Evolutionary conservation across 2,797 vertebrate genomes (phyloP).

Genomic region (Neopelma chrysocephalum): DNA sequence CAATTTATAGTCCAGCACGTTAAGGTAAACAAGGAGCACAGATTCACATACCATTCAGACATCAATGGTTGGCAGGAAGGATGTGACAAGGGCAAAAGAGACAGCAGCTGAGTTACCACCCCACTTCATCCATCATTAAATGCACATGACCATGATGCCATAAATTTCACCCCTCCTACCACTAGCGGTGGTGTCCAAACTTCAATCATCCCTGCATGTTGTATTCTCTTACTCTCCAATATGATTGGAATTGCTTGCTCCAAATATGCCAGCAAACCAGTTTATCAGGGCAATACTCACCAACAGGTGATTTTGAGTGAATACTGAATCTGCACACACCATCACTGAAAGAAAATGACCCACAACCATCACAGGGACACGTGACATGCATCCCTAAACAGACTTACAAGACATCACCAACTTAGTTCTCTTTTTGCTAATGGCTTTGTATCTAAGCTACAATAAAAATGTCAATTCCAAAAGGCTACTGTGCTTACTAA

Average conservation of each 20-base stretch:
- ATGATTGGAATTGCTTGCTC: not conserved
- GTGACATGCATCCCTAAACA: not conserved
- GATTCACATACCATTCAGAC: not conserved
- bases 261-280: not conserved
- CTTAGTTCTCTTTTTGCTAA: not conserved
- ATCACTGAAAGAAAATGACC: not conserved
- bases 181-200: not conserved
- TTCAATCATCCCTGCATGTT: not conserved
- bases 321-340: not conserved
- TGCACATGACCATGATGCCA: not conserved
- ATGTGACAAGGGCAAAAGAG: not conserved
- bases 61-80: not conserved
- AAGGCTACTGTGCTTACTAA: not conserved
- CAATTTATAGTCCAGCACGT: not conserved
- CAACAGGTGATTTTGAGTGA: not conserved
- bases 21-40: not conserved
- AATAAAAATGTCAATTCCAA: not conserved
- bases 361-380: not conserved
- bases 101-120: not conserved
- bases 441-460: not conserved
- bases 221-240: not conserved
- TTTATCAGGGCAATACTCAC: not conserved
- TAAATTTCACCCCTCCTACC: not conserved
- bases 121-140: not conserved
- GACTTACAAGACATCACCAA: not conserved